Conservation (phyloP, 2,888 invertebrate species). For the Allygus modestus region DNA sequence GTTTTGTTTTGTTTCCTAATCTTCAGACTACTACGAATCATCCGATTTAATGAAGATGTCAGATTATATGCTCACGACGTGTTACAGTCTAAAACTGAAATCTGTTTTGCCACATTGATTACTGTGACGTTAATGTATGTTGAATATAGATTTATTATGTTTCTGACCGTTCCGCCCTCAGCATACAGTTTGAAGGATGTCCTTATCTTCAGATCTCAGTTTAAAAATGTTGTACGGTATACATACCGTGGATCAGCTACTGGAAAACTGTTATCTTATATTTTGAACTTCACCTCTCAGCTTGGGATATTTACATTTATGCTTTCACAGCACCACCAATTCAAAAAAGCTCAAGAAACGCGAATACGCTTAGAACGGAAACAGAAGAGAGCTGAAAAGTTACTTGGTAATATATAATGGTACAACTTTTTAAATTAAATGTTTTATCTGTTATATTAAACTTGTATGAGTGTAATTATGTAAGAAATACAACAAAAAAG, state of each 20-base stretch:
- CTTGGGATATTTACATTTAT: constrained; percentile 27
- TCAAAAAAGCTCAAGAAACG: constrained; percentile 34
- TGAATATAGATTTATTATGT: constrained; percentile 22
- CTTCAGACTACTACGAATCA: neutral
- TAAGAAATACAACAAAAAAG: too few species aligned
- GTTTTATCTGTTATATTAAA: too few species aligned
- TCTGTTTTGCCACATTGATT: neutral
- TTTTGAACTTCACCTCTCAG: constrained; percentile 25
- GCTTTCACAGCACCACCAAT: constrained; percentile 6
- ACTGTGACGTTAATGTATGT: neutral
- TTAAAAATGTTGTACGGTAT: neutral
- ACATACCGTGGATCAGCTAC: neutral
- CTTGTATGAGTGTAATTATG: too few species aligned
- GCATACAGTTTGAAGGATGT: constrained; percentile 1
- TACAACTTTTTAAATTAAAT: too few species aligned
- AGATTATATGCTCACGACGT: neutral
- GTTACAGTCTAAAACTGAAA: neutral
- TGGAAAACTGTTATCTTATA: constrained; percentile 13
- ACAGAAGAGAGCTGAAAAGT: too few species aligned
- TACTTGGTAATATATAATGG: too few species aligned
- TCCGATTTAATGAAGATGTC: constrained; percentile 22
- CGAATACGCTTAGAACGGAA: too few species aligned
- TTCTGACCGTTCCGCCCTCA: neutral
- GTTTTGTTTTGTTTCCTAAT: neutral
- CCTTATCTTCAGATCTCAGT: constrained; percentile 9